These are phyloP conservation scores for Petrosia ficiformis DNA, from an alignment of 37 sponge, comb jelly and placozoan genomes.

Conservation along the genomic window DNA sequence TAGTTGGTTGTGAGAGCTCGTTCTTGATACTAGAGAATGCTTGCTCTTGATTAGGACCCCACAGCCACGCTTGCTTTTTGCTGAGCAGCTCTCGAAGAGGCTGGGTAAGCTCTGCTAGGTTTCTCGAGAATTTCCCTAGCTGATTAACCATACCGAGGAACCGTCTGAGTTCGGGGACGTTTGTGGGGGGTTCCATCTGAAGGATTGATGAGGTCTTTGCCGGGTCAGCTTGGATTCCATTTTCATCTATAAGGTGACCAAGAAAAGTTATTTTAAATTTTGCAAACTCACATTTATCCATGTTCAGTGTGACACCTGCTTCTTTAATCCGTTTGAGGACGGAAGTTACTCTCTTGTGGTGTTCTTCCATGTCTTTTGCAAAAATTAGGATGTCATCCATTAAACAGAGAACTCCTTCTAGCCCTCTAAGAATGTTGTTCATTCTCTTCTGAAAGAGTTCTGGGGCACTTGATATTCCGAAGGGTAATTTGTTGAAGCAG, in stretches of 20 bases:
- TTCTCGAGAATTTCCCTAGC: slow-evolving; percentile 18
- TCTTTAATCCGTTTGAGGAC: too few relatives aligned
- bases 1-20: neutral
- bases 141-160: too few relatives aligned
- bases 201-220: slow-evolving; percentile 32
- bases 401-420: slow-evolving; percentile 36
- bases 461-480: too few relatives aligned
- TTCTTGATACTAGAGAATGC: slow-evolving; percentile 7
- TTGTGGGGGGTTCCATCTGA: slow-evolving; percentile 22
- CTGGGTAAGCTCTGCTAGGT: slow-evolving; percentile 10
- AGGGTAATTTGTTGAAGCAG: neutral
- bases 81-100: too few relatives aligned
- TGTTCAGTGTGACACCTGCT: slow-evolving; percentile 12
- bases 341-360: slow-evolving; percentile 16
- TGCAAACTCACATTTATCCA: slow-evolving; percentile 21
- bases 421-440: slow-evolving; percentile 5
- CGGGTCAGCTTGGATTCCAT: slow-evolving; percentile 36
- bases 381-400: slow-evolving; percentile 38
- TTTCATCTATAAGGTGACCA: slow-evolving; percentile 30
- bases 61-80: slow-evolving; percentile 23
- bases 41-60: slow-evolving; percentile 34
- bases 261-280: slow-evolving; percentile 12
- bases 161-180: slow-evolving; percentile 12
- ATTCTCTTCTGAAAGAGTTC: slow-evolving; percentile 30
- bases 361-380: too few relatives aligned